Percentiles rank a stretch among this genome's conserved stretches.
Evolutionary conservation across 2,113 vertebrate genomes (phyloP).

Genomic region (Bos indicus): DNA sequence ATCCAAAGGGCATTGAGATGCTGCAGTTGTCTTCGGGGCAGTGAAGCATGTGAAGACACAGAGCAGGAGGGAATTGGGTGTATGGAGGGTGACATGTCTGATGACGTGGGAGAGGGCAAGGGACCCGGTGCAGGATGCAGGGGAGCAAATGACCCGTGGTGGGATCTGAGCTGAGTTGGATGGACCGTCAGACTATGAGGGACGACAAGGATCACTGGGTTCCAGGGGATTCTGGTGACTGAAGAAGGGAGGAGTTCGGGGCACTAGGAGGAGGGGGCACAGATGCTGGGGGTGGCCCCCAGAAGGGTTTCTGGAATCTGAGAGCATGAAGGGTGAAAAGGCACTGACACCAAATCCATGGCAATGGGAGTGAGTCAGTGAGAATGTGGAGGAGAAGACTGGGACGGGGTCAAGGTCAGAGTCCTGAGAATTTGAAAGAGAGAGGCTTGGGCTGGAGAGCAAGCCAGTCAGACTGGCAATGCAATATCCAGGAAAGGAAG

Average conservation of each 20-base stretch:
- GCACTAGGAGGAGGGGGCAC: too few relatives aligned
- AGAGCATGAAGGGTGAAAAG: too few relatives aligned
- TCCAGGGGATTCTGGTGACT: neutral
- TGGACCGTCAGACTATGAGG: neutral
- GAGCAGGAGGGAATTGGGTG: neutral
- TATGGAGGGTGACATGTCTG: too few relatives aligned
- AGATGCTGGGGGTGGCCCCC: neutral
- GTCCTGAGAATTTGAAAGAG: neutral
- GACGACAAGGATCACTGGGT: rapidly evolving
- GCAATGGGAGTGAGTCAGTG: neutral
- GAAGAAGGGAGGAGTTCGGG: neutral
- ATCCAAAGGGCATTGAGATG: neutral
- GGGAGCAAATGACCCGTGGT: rapidly evolving
- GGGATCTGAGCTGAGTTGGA: neutral
- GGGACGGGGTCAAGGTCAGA: neutral
- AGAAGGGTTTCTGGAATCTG: neutral
- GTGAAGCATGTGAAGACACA: rapidly evolving
- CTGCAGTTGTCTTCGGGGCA: neutral
- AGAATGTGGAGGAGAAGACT: neutral
- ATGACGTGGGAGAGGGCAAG: too few relatives aligned
- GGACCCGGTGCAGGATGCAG: rapidly evolving
- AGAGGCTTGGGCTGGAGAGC: neutral
- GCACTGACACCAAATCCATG: neutral
- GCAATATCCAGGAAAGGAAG: neutral
- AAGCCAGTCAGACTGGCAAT: neutral